These are phyloP conservation scores for Cettia cetti DNA, from an alignment of 2,113 vertebrate genomes.

Conservation along the genomic window DNA sequence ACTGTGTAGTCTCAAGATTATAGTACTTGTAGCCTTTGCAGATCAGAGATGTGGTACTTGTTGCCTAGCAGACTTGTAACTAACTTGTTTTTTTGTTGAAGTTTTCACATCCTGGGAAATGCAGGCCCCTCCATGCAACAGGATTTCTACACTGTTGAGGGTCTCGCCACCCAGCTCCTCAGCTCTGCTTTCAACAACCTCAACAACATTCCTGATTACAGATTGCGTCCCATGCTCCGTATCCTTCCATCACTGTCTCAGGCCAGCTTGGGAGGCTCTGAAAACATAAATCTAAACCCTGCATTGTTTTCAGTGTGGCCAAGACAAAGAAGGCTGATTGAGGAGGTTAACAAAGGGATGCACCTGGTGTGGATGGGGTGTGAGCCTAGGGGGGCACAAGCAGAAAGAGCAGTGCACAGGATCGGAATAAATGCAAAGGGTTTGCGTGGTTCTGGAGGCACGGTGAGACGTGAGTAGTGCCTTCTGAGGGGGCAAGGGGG, in stretches of 20 bases:
- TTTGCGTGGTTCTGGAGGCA: background rate
- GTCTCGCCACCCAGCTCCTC: constrained; percentile 81
- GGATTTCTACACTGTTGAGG: constrained; percentile 90
- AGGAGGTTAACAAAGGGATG: background rate
- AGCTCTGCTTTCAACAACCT: constrained; percentile 86
- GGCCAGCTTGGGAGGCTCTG: background rate
- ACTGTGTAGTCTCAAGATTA: background rate
- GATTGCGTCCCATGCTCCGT: constrained; percentile 91
- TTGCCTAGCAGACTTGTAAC: background rate
- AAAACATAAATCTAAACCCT: background rate
- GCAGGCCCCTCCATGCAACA: constrained; percentile 87
- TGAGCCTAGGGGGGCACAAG: background rate
- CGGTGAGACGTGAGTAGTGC: background rate
- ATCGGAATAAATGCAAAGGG: background rate
- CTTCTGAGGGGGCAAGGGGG: background rate
- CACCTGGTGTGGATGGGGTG: background rate
- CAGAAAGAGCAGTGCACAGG: background rate
- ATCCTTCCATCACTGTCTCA: constrained; percentile 76
- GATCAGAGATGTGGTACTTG: background rate
- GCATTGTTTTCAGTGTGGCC: background rate
- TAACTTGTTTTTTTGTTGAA: constrained; percentile 52
- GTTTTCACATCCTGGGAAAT: constrained; percentile 88
- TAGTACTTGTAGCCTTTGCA: background rate
- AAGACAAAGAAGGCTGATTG: background rate
- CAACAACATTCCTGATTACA: constrained; percentile 90